Conservation (phyloP, 30 jellyfish, hydroid and myxozoan genomes). For the Clytia hemisphaerica region DNA sequence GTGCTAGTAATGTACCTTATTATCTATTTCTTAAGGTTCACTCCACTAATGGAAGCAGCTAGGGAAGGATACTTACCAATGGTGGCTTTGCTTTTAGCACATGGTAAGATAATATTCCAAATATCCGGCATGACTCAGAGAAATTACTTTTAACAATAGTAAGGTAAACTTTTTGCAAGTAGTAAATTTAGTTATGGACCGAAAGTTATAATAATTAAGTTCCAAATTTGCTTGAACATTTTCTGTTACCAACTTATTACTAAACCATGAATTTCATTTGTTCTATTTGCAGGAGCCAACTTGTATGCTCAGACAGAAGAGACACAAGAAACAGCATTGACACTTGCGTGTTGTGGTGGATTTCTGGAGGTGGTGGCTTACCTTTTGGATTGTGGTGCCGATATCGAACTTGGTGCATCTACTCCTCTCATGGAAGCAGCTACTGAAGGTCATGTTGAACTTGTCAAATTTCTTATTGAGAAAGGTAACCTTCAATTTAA, state of each 20-base stretch:
- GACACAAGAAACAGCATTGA: slow-evolving; percentile 92
- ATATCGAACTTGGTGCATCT: slow-evolving; percentile 92
- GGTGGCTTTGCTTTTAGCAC: slow-evolving; percentile 85
- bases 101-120: slow-evolving; percentile 50
- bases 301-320: slow-evolving; percentile 95
- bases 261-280: background rate
- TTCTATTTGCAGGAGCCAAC: slow-evolving; percentile 57
- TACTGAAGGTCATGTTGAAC: slow-evolving; percentile 96
- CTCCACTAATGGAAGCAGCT: slow-evolving; percentile 99
- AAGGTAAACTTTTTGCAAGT: too few species aligned
- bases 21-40: slow-evolving; percentile 38
- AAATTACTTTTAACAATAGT: too few species aligned
- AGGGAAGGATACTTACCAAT: slow-evolving; percentile 95
- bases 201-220: too few species aligned
- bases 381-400: slow-evolving; percentile 89
- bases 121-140: too few species aligned
- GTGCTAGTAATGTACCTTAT: background rate
- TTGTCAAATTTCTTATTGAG: slow-evolving; percentile 75
- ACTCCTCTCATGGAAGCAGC: slow-evolving; percentile 98
- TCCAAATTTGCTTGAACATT: slow-evolving; percentile 2
- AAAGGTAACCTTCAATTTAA: slow-evolving; percentile 40
- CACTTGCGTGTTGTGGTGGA: slow-evolving; percentile 98
- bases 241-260: too few species aligned
- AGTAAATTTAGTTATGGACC: too few species aligned
- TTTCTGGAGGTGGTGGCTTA: slow-evolving; percentile 81